Evolutionary conservation across 2,888 invertebrate species (phyloP).

Genomic region (Anticlea derivata): DNA sequence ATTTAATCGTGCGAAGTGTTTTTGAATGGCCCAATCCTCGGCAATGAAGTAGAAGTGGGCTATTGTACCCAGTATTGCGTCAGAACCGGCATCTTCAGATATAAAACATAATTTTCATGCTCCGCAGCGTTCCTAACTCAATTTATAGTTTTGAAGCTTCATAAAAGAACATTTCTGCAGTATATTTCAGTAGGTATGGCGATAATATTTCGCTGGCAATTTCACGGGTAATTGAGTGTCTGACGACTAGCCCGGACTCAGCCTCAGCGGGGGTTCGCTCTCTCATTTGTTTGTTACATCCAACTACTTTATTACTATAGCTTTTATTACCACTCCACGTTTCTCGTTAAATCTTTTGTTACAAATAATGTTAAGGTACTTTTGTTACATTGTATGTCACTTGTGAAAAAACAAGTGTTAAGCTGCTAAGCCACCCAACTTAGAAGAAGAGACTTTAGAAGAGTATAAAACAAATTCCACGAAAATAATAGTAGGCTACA

Average conservation of each 20-base stretch:
- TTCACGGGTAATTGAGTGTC: conserved; percentile 75
- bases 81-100: no score
- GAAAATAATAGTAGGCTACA: conserved; percentile 7
- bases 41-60: no score
- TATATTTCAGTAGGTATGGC: conserved; percentile 22
- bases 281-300: conserved; percentile 53
- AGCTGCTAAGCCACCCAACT: not conserved
- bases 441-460: no score
- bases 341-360: conserved; percentile 40
- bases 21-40: no score
- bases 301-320: conserved; percentile 53
- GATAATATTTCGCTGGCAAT: conserved; percentile 50
- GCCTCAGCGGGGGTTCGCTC: conserved; percentile 43
- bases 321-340: conserved; percentile 49
- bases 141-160: conserved; percentile 3
- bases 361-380: conserved; percentile 32
- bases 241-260: conserved; percentile 51
- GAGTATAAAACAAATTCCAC: conserved; percentile 13
- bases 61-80: no score
- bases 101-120: not conserved
- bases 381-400: conserved; percentile 29
- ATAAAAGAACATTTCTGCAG: conserved; percentile 24
- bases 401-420: conserved; percentile 4
- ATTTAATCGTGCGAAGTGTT: no score
- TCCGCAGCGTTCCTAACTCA: not conserved